These are phyloP conservation scores for Lagopus leucura DNA, from an alignment of 2,113 vertebrate genomes.

Conservation along the genomic window DNA sequence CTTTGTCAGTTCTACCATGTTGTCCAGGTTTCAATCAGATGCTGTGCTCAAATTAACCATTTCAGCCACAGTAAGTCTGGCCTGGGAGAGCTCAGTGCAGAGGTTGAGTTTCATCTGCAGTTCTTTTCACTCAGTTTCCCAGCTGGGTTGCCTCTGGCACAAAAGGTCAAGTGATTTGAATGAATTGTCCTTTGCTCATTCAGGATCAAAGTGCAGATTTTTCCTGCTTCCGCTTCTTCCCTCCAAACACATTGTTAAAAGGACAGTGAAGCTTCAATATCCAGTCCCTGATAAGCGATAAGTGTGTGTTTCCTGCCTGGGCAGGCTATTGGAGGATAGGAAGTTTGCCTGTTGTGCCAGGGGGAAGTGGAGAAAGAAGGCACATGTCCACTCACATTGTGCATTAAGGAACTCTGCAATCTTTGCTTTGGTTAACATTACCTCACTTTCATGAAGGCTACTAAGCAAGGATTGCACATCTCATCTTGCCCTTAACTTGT, in stretches of 20 bases:
- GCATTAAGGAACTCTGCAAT: not conserved
- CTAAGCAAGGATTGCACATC: not conserved
- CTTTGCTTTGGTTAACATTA: not conserved
- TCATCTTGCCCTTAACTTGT: not conserved
- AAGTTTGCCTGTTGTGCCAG: not conserved
- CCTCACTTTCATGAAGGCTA: not conserved
- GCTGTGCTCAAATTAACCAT: not conserved
- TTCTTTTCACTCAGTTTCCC: constrained; percentile 31
- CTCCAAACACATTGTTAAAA: not conserved
- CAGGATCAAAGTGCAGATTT: constrained; percentile 8
- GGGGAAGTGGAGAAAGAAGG: not conserved
- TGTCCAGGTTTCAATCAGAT: not conserved
- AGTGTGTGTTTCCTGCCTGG: not conserved
- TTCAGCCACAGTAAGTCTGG: not conserved
- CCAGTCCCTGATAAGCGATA: not conserved
- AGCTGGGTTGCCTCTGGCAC: not conserved
- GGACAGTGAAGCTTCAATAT: not conserved
- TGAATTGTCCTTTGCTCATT: constrained; percentile 5
- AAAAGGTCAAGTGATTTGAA: constrained; percentile 14
- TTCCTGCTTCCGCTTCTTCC: not conserved
- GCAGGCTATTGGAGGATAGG: not conserved
- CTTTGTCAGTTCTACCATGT: not conserved
- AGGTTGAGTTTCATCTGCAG: not conserved
- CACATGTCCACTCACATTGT: rapidly evolving
- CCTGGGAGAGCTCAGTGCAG: not conserved